Conservation (phyloP, 2,113 vertebrate genomes). For the Nothobranchius furzeri region DNA sequence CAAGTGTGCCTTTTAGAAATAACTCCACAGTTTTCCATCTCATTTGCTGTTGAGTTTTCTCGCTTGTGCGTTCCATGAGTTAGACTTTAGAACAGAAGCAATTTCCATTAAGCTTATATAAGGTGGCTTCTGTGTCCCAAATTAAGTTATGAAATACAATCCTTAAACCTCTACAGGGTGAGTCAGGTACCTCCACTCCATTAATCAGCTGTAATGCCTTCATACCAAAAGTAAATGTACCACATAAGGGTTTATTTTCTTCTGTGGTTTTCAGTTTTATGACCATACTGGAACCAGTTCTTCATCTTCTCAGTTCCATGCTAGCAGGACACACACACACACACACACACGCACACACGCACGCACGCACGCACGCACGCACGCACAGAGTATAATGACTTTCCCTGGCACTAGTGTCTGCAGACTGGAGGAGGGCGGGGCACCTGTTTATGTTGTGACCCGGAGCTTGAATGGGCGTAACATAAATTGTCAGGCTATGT, state of each 20-base stretch:
- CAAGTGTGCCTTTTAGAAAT: too few species aligned
- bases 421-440: conserved; percentile 64
- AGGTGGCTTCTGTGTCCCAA: conserved; percentile 48
- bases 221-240: conserved; percentile 20
- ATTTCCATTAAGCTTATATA: conserved; percentile 58
- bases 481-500: conserved; percentile 49
- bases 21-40: too few species aligned
- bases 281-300: conserved; percentile 45
- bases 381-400: conserved; percentile 56
- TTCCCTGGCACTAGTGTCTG: conserved; percentile 56
- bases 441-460: conserved; percentile 52
- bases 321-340: conserved; percentile 20
- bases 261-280: conserved; percentile 52
- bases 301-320: conserved; percentile 43
- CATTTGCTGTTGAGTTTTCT: background rate
- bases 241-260: conserved; percentile 26
- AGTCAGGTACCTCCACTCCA: conserved; percentile 44
- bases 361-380: conserved; percentile 17
- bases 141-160: conserved; percentile 58
- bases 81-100: conserved; percentile 43
- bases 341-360: conserved; percentile 21
- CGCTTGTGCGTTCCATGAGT: conserved; percentile 30
- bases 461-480: conserved; percentile 54
- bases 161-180: conserved; percentile 24
- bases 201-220: conserved; percentile 57